Conservation (phyloP, 2,797 vertebrate species). For the Enteromius trimaculatus region DNA sequence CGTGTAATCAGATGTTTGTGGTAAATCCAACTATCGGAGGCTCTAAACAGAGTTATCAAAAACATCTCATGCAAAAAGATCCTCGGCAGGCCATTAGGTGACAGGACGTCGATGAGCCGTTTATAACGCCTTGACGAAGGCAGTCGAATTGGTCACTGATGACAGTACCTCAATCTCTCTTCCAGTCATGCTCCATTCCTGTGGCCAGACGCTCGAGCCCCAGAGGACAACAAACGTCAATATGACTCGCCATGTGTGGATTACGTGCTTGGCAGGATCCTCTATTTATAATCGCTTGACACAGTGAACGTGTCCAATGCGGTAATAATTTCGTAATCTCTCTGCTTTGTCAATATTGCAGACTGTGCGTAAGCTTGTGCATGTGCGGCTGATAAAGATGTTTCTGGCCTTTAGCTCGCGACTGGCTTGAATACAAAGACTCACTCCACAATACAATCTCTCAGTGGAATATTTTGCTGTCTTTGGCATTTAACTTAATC, state of each 20-base stretch:
- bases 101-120: constrained; percentile 62
- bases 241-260: constrained; percentile 70
- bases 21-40: constrained; percentile 1
- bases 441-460: neutral
- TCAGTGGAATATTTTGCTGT: neutral
- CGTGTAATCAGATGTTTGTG: constrained; percentile 16
- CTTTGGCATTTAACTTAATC: neutral
- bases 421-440: neutral
- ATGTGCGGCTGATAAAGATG: constrained; percentile 27
- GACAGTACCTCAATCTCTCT: constrained; percentile 67
- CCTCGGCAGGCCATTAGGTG: constrained; percentile 50
- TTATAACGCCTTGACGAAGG: constrained; percentile 63
- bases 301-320: constrained; percentile 73
- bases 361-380: constrained; percentile 15
- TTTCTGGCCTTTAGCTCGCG: constrained; percentile 1
- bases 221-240: constrained; percentile 68
- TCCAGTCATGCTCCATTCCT: constrained; percentile 49
- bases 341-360: constrained; percentile 72
- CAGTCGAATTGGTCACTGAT: constrained; percentile 64
- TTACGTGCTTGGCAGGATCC: constrained; percentile 70
- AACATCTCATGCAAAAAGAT: constrained; percentile 35
- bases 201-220: constrained; percentile 65
- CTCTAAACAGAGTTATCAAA: constrained; percentile 45
- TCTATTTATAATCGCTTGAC: constrained; percentile 77
- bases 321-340: constrained; percentile 75